Conservation (phyloP, 2,113 vertebrate genomes). For the Sinosuthora webbiana region DNA sequence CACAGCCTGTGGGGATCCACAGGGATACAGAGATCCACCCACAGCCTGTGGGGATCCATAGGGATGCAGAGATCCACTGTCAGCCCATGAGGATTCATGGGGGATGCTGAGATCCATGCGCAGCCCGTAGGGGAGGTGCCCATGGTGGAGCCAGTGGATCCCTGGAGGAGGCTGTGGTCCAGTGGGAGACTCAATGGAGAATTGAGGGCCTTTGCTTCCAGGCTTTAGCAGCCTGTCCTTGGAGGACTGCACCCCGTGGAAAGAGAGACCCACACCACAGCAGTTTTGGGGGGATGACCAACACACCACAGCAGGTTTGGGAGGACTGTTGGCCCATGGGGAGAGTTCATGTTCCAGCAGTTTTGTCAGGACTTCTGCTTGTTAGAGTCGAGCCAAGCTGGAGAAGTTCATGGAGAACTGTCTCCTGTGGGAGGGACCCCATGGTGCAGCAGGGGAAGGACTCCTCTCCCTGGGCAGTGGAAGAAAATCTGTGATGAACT, state of each 20-base stretch:
- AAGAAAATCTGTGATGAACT: neutral
- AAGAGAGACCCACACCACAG: too few species aligned
- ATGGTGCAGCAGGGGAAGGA: neutral
- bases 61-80: neutral
- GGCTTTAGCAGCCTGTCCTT: too few species aligned
- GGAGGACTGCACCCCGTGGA: too few species aligned
- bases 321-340: too few species aligned
- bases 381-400: too few species aligned
- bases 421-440: neutral
- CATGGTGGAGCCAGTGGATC: fast-evolving
- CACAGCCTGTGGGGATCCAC: neutral
- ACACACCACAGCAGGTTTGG: too few species aligned
- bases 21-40: too few species aligned
- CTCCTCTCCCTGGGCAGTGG: neutral
- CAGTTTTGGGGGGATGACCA: too few species aligned
- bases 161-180: neutral
- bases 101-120: neutral
- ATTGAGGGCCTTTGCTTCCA: neutral
- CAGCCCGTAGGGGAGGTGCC: fast-evolving
- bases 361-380: too few species aligned
- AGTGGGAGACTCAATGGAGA: neutral
- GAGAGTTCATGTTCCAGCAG: too few species aligned
- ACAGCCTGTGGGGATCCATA: too few species aligned
- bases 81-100: neutral
- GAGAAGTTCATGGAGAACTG: too few species aligned